A percentile compares a stretch with the other conserved stretches of the same genome.
Conservation (phyloP, 2,888 invertebrate genomes). For the Pyrrhosoma nymphula region DNA sequence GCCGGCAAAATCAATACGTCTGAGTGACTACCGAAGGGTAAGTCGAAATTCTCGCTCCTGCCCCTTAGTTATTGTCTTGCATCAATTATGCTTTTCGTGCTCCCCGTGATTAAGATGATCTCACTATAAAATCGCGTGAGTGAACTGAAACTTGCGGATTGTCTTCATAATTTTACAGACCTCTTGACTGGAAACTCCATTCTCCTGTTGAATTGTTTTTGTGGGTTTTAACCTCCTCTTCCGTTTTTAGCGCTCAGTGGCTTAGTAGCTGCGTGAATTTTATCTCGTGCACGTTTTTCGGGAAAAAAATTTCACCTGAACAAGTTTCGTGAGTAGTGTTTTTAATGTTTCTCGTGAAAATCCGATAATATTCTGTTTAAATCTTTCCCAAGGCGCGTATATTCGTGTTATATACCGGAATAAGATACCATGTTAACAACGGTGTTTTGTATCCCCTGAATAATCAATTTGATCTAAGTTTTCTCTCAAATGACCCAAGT, state of each 20-base stretch:
- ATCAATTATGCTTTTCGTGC: background rate
- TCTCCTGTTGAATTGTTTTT: background rate
- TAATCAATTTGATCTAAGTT: background rate
- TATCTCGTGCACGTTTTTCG: background rate
- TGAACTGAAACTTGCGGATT: background rate
- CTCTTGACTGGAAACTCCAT: background rate
- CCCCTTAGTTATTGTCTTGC: background rate
- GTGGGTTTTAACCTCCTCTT: background rate
- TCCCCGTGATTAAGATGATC: background rate
- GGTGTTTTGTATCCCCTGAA: no score
- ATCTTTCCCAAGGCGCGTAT: no score
- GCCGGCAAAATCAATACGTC: conserved; percentile 57
- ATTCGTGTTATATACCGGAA: no score
- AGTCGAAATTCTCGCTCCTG: conserved; percentile 28
- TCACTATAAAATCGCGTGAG: background rate
- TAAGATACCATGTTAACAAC: no score
- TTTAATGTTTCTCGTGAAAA: background rate
- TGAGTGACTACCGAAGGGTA: conserved; percentile 41
- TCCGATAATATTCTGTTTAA: no score
- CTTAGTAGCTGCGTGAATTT: background rate
- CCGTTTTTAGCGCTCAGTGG: background rate
- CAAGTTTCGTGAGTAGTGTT: background rate
- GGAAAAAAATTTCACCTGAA: background rate
- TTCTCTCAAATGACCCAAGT: background rate
- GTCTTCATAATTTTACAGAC: background rate